Percentiles rank a stretch among this genome's conserved stretches.
Evolutionary conservation across 2,113 vertebrate genomes (phyloP).

Genomic region (Turdus rufiventris): DNA sequence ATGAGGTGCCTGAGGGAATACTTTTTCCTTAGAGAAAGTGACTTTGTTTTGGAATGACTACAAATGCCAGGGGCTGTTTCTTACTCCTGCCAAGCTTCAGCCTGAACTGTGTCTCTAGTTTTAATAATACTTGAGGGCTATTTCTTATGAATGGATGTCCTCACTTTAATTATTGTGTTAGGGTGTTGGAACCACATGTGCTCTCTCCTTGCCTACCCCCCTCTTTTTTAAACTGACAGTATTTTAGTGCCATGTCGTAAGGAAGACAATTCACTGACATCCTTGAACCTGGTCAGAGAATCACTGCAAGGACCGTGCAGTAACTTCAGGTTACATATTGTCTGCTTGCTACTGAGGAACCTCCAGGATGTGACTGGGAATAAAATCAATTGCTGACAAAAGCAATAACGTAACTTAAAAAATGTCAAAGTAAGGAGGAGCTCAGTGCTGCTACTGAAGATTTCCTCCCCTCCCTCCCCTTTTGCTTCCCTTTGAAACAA

Average conservation of each 20-base stretch:
- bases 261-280: not conserved
- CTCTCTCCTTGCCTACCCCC: not conserved
- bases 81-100: not conserved
- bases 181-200: not conserved
- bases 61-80: not conserved
- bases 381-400: not conserved
- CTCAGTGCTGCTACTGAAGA: not conserved
- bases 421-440: not conserved
- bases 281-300: not conserved
- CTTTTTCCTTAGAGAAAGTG: constrained; percentile 1
- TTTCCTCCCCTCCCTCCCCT: not conserved
- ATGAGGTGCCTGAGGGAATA: not conserved
- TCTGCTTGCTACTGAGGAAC: not conserved
- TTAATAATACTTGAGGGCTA: not conserved
- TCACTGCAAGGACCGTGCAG: not conserved
- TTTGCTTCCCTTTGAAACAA: not conserved
- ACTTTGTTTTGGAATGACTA: not conserved
- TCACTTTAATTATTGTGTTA: not conserved
- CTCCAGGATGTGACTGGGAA: not conserved
- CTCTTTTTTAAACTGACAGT: not conserved
- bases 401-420: not conserved
- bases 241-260: not conserved
- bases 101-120: not conserved
- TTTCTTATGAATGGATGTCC: not conserved
- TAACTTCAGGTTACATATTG: not conserved